Evolutionary conservation across 2,113 vertebrate genomes (phyloP), one percentile per base, ranked within the genome.

Genomic region (Xyliphius kryptos): DNA sequence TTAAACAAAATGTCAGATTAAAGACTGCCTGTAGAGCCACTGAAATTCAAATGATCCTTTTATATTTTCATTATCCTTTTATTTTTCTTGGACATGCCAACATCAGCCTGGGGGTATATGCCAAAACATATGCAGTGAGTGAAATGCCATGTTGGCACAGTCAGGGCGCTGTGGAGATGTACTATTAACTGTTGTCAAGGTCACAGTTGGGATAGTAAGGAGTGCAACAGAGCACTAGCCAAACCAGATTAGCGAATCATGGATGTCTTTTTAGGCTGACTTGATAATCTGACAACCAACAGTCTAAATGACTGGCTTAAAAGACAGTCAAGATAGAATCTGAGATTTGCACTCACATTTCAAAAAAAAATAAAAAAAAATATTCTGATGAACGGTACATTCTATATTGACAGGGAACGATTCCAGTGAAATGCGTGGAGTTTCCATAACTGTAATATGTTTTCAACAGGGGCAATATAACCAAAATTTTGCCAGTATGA

Each of bases 71-170:
- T 63, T 69, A 74, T 72, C 75, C 76, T 37, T 56, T 66, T 14
- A 17, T 43, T 58, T 77, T 74, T 67, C 32, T 67, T 37, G 60
- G 73, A 12, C 41, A 76, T 73, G 71, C 46, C 61, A 41, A 67
- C 22, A 71, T 78, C 69, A 75, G 54, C 57, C 68, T 50, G n/a
- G 76, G 74, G 76, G 63, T 77, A 79, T 79, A 76, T 70, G 73
- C 70, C 74, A 5, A 44, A 54, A 22, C 26, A 10, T 16, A 50
- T 3, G 7, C 20, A 7, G 11, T 32, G 19, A 6, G 16, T n/a
- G 43, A n/a, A 20, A 26, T 49, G 53, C 55, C 40, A 52, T 43
- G 47, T n/a, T 22, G 21, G 56, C 21, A 37, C 56, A 59, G 20
- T 49, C 16, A 13, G 46, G 43, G 47, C 53, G 49, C 37, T 60